These are phyloP conservation scores for Macropis europaea DNA, from an alignment of 2,888 invertebrate genomes.

Conservation along the genomic window DNA sequence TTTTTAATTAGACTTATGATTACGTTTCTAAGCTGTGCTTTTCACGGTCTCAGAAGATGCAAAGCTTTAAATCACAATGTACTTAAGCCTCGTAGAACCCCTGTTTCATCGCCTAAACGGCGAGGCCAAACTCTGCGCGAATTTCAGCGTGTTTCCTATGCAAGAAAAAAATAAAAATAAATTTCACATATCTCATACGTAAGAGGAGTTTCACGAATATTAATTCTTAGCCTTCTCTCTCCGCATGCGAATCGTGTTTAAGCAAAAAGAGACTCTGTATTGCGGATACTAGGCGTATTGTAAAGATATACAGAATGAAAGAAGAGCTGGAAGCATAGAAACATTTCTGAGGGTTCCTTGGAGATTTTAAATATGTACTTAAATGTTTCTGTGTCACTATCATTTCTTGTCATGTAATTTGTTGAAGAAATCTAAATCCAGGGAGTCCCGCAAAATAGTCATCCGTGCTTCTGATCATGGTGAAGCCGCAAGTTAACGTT, in stretches of 20 bases:
- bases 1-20: slow-evolving; percentile 11
- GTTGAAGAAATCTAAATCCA: too few species aligned
- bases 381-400: background rate
- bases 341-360: background rate
- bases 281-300: too few species aligned
- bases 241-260: background rate
- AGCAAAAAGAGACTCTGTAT: too few species aligned
- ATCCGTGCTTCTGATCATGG: too few species aligned
- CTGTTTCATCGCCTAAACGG: background rate
- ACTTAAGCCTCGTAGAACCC: slow-evolving; percentile 17
- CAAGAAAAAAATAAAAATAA: slow-evolving; percentile 16
- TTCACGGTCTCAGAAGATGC: slow-evolving; percentile 5
- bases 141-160: slow-evolving; percentile 22
- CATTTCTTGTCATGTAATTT: too few species aligned
- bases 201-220: slow-evolving; percentile 13
- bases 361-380: background rate
- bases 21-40: background rate
- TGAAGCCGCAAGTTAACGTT: background rate
- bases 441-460: too few species aligned
- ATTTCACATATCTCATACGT: slow-evolving; percentile 35
- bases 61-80: slow-evolving; percentile 12
- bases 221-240: slow-evolving; percentile 17
- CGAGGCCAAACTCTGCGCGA: background rate
- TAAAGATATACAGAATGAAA: too few species aligned
- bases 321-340: background rate